Percentiles rank a stretch among this genome's conserved stretches.
These are phyloP conservation scores for Aricia agestis DNA, from an alignment of 1,140 invertebrate genomes.

Conservation along the genomic window DNA sequence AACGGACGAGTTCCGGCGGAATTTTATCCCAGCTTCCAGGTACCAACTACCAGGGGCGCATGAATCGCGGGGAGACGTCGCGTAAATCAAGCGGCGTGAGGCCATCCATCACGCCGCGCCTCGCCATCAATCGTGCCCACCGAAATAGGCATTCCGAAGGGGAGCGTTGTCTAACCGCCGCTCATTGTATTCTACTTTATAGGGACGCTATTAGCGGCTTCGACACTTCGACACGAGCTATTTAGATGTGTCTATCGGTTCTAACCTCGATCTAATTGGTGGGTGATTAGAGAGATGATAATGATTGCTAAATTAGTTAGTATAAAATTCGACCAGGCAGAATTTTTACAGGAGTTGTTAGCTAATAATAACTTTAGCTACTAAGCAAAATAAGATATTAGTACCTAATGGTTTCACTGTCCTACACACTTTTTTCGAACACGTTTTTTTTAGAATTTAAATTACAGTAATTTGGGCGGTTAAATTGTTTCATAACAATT, in stretches of 20 bases:
- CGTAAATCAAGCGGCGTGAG: slow-evolving; percentile 60
- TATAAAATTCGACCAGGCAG: too few relatives aligned
- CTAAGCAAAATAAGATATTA: too few relatives aligned
- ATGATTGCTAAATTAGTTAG: too few relatives aligned
- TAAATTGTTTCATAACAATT: too few relatives aligned
- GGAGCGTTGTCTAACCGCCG: slow-evolving; percentile 19
- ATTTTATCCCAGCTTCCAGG: slow-evolving; percentile 31
- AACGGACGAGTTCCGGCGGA: slow-evolving; percentile 20
- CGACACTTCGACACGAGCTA: not conserved
- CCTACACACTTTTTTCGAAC: too few relatives aligned
- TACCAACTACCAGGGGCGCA: slow-evolving; percentile 56
- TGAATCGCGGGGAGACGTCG: slow-evolving; percentile 47
- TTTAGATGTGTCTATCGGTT: slow-evolving; percentile 10
- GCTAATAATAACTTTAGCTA: too few relatives aligned
- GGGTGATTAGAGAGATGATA: not conserved
- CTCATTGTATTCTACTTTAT: slow-evolving; percentile 16
- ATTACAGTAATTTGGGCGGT: too few relatives aligned
- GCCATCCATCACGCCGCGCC: slow-evolving; percentile 59
- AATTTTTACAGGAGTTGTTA: too few relatives aligned
- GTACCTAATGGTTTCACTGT: too few relatives aligned
- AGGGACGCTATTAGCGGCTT: slow-evolving; percentile 16
- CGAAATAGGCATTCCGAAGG: slow-evolving; percentile 54
- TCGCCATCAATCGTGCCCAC: slow-evolving; percentile 56
- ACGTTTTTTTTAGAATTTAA: too few relatives aligned
- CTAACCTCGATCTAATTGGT: not conserved